These are phyloP conservation scores for Ctenopoma multispine DNA, from an alignment of 2,797 vertebrate genomes.

Conservation along the genomic window DNA sequence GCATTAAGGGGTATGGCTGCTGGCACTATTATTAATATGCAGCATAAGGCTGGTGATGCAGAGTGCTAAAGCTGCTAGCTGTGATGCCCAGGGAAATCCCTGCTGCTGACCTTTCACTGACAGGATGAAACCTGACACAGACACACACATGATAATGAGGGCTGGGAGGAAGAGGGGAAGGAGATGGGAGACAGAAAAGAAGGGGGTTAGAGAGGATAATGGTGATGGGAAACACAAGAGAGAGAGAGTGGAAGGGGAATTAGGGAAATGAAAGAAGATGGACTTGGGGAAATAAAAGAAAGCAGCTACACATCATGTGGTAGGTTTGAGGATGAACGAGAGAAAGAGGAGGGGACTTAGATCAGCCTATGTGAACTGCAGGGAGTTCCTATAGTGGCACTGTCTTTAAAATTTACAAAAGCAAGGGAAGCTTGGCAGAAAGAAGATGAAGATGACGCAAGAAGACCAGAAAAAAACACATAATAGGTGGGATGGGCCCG, in stretches of 20 bases:
- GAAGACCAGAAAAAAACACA: conserved; percentile 3
- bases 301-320: conserved; percentile 4
- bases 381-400: conserved; percentile 5
- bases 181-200: conserved; percentile 19
- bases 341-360: neutral
- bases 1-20: conserved; percentile 63
- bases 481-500: neutral
- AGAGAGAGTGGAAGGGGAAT: conserved; percentile 44
- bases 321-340: conserved; percentile 6
- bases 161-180: conserved; percentile 46
- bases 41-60: conserved; percentile 76
- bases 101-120: conserved; percentile 83
- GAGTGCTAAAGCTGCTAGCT: conserved; percentile 78
- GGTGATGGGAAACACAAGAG: conserved; percentile 21
- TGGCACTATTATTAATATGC: conserved; percentile 75
- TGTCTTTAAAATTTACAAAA: conserved; percentile 24
- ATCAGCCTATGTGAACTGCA: conserved; percentile 7
- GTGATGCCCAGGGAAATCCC: conserved; percentile 82
- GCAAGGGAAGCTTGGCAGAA: neutral
- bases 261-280: conserved; percentile 45
- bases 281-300: conserved; percentile 26
- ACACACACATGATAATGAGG: conserved; percentile 76
- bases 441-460: neutral
- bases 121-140: conserved; percentile 81
- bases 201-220: conserved; percentile 27